Base-by-base conservation (phyloP, 2,888 invertebrate species). In the Phymatocera aterrima region DNA sequence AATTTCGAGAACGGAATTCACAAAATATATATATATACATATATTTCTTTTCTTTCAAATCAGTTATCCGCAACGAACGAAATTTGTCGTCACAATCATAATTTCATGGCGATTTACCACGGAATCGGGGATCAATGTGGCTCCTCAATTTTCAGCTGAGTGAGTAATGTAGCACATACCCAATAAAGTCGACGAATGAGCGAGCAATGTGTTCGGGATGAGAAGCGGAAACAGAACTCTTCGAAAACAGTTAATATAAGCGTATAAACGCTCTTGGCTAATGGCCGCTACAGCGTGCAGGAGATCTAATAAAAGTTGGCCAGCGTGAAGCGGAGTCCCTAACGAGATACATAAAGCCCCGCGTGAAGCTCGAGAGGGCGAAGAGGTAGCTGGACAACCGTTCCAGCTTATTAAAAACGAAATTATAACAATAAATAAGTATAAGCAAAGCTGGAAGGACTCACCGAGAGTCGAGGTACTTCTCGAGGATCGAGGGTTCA, bases 241-340 rank as follows among this genome's bases (percentile, higher is more conserved):
- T 8, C 37, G 24, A 4, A 15, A 34, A 28, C 43, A n/a, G 74
- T 72, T 78, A 74, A 78, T 78, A 78, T 37, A 60, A 57, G 48
- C 34, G 74, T 31, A 78, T 28, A 54, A 51, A 18, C n/a, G 43
- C 34, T 48, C 60, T n/a, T n/a, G n/a, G n/a, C 51, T 78, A 78
- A 78, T 54, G 61, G 74, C 40, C 65, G 61, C 61, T 51, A 24
- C 65, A 77, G 61, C 40, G 75, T 77, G 24, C 40, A 48, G n/a
- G n/a, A n/a, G 79, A 65, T 75, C 86, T 86, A 88, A 88, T 88
- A 88, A 88, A 88, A 88, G 87, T 88, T 88, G 88, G 87, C 87
- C 88, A 87, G 85, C 87, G 84, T 86, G 79, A 78, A 79, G 77
- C 78, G 78, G 68, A 78, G 43, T 37, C 24, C 40, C 79, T 80